Conservation (phyloP, 2,797 vertebrate species). For the Erethizon dorsatum region DNA sequence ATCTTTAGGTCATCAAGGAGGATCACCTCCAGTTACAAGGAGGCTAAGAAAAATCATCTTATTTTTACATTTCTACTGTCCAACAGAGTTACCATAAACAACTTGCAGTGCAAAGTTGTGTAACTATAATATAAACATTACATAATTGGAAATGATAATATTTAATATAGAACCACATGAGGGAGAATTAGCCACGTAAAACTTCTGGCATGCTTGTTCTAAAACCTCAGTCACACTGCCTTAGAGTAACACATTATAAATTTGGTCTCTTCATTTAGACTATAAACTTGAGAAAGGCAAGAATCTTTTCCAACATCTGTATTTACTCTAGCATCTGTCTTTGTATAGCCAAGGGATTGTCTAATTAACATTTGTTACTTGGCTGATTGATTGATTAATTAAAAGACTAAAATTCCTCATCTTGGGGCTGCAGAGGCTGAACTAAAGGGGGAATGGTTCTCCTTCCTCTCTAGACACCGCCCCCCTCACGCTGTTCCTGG, state of each 20-base stretch:
- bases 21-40: background rate
- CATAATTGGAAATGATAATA: conserved; percentile 54
- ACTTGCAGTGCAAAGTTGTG: background rate
- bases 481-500: background rate
- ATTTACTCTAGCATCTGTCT: conserved; percentile 16
- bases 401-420: conserved; percentile 17
- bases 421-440: background rate
- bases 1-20: background rate
- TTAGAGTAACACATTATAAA: conserved; percentile 32
- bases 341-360: background rate
- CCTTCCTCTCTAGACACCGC: background rate
- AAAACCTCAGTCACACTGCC: conserved; percentile 47
- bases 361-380: conserved; percentile 58
- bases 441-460: background rate
- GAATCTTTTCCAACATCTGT: conserved; percentile 34
- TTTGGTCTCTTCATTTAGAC: conserved; percentile 52
- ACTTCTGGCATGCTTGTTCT: conserved; percentile 46
- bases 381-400: conserved; percentile 20
- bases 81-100: background rate
- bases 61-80: conserved; percentile 31
- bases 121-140: conserved; percentile 43
- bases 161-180: conserved; percentile 43
- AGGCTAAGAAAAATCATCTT: background rate
- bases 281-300: conserved; percentile 58
- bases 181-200: background rate